phyloP scores from a whole-genome alignment of 2,888 invertebrate genomes.

The Polydrusus tereticollis region DNA sequence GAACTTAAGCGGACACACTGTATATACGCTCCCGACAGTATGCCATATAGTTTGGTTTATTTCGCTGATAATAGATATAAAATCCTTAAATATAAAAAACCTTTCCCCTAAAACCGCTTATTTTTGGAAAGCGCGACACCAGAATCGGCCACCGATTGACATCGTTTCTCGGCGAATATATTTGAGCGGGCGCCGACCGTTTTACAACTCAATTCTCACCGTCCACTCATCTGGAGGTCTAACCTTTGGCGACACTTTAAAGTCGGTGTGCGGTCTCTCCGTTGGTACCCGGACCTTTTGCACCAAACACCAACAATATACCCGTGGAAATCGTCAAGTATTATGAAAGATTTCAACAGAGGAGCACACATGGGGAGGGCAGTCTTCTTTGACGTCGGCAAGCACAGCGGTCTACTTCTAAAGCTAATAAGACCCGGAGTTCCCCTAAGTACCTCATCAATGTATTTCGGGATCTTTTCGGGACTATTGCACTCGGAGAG shows the following conservation, averaged over 20 bases:
- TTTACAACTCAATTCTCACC: constrained; percentile 44
- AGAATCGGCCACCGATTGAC: constrained; percentile 36
- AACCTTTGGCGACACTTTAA: constrained; percentile 25
- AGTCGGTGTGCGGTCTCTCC: constrained; percentile 35
- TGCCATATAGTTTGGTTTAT: too few species aligned
- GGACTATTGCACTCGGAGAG: too few species aligned
- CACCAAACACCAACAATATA: background rate
- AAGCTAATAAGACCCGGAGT: too few species aligned
- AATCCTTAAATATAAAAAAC: background rate
- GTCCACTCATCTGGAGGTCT: constrained; percentile 32
- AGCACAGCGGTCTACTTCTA: too few species aligned
- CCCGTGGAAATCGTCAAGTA: too few species aligned
- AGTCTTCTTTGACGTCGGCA: too few species aligned
- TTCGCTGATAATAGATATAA: background rate
- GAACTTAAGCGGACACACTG: too few species aligned
- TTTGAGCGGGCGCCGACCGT: constrained; percentile 15
- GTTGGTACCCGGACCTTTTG: background rate
- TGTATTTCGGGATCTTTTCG: too few species aligned
- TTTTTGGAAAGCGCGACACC: constrained; percentile 28
- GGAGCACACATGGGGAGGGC: too few species aligned
- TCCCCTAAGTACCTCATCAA: too few species aligned
- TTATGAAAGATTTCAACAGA: too few species aligned
- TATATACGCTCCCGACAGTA: too few species aligned
- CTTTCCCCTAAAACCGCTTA: background rate
- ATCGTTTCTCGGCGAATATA: constrained; percentile 35